Conservation (phyloP, 2,797 vertebrate species). For the Pogonophryne albipinna region DNA sequence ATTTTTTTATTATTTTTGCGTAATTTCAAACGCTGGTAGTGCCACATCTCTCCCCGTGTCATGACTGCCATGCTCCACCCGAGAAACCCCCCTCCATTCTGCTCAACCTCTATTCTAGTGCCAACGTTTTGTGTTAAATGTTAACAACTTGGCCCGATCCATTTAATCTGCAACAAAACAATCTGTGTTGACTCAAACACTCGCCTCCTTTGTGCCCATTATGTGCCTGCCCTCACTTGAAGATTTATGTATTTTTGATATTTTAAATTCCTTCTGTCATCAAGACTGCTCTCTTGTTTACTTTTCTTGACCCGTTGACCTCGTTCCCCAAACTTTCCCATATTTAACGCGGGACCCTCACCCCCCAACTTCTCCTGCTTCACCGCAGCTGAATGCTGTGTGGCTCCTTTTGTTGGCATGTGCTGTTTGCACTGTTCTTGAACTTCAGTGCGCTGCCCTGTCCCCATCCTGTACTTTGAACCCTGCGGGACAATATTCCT, state of each 20-base stretch:
- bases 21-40: neutral
- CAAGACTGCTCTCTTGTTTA: conserved; percentile 97
- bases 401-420: conserved; percentile 89
- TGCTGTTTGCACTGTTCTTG: conserved; percentile 99
- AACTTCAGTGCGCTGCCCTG: conserved; percentile 94
- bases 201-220: conserved; percentile 91
- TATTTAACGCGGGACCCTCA: conserved; percentile 90
- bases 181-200: conserved; percentile 91
- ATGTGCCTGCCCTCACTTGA: conserved; percentile 88
- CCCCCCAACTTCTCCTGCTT: conserved; percentile 58
- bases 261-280: conserved; percentile 96
- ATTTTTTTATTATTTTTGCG: neutral
- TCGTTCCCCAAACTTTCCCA: conserved; percentile 93
- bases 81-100: conserved; percentile 70
- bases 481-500: conserved; percentile 77
- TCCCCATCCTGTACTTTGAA: conserved; percentile 90
- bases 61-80: conserved; percentile 53
- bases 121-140: conserved; percentile 92
- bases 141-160: conserved; percentile 88
- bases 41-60: conserved; percentile 32
- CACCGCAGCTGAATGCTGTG: conserved; percentile 82
- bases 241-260: conserved; percentile 99
- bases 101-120: conserved; percentile 81
- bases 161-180: conserved; percentile 89
- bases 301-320: conserved; percentile 95